phyloP scores from a whole-genome alignment of 2,888 invertebrate species.

The Teleiodes luculella region DNA sequence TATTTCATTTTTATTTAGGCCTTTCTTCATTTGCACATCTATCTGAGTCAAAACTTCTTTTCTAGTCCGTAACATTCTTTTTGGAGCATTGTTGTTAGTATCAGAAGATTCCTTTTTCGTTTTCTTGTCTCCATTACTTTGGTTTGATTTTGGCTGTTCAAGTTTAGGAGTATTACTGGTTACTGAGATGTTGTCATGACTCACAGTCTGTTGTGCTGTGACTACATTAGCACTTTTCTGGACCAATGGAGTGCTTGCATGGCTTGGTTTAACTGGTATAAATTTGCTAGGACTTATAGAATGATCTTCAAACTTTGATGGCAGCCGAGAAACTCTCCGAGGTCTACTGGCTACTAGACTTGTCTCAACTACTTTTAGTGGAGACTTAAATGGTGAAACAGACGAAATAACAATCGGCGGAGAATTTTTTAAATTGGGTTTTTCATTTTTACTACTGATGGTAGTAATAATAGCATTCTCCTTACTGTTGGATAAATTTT shows the following conservation, averaged over 20 bases:
- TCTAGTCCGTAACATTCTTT: slow-evolving; percentile 1
- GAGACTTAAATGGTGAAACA: slow-evolving; percentile 41
- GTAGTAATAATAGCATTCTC: slow-evolving; percentile 17
- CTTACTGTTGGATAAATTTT: slow-evolving; percentile 38
- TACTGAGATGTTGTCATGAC: slow-evolving; percentile 4
- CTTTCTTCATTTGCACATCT: too few relatives aligned
- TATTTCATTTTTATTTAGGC: too few relatives aligned
- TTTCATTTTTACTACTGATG: slow-evolving; percentile 7
- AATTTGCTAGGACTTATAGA: slow-evolving; percentile 57
- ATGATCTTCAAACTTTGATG: slow-evolving; percentile 59
- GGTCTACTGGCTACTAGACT: slow-evolving; percentile 48
- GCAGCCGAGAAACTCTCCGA: slow-evolving; percentile 54
- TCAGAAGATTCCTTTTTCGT: background rate
- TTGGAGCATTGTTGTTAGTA: slow-evolving; percentile 5
- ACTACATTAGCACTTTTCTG: slow-evolving; percentile 27
- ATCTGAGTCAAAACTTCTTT: too few relatives aligned
- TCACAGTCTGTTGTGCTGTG: background rate
- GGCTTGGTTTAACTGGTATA: slow-evolving; percentile 49
- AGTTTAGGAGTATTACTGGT: background rate
- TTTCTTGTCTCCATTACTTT: background rate
- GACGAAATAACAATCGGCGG: background rate
- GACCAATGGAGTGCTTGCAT: slow-evolving; percentile 58
- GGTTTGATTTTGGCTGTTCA: slow-evolving; percentile 19
- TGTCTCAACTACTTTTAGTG: slow-evolving; percentile 33
- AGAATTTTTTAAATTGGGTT: background rate